phyloP scores from a whole-genome alignment of 2,797 vertebrate species.

The Denticeps clupeoides region DNA sequence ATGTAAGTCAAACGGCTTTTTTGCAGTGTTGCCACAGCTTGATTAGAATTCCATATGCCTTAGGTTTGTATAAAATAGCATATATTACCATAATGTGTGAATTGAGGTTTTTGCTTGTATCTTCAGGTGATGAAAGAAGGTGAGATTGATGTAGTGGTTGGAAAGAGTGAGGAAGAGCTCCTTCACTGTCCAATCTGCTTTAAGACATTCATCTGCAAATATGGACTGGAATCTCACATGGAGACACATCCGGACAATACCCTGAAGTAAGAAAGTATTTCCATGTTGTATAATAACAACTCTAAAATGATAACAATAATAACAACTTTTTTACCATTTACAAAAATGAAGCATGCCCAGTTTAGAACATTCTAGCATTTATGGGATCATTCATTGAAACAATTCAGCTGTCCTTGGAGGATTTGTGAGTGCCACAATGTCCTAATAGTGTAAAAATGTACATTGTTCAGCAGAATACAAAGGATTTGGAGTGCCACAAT shows the following conservation, averaged over 20 bases:
- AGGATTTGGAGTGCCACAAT: no score
- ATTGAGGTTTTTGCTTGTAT: background rate
- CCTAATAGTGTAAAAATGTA: no score
- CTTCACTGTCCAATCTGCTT: conserved; percentile 87
- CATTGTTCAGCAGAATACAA: no score
- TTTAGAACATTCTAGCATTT: no score
- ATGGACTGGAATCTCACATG: conserved; percentile 89
- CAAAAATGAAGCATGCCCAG: no score
- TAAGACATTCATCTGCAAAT: conserved; percentile 85
- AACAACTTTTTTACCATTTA: no score
- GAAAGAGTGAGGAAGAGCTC: conserved; percentile 65
- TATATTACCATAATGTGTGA: background rate
- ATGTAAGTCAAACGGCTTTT: background rate
- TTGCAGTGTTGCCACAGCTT: background rate
- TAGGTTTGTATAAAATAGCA: background rate
- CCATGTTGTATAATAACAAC: no score
- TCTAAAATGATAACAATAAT: no score
- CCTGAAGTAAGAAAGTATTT: conserved; percentile 63
- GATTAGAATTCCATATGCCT: background rate
- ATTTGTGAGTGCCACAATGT: no score
- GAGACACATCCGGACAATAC: conserved; percentile 86
- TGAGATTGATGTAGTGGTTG: conserved; percentile 43
- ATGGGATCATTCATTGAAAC: no score
- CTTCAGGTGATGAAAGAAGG: conserved; percentile 17
- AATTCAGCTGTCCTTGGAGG: no score